A percentile compares a stretch with the other conserved stretches of the same genome.
Evolutionary conservation across 2,888 invertebrate genomes (phyloP).

Genomic region (Gymnosoma rotundatum): DNA sequence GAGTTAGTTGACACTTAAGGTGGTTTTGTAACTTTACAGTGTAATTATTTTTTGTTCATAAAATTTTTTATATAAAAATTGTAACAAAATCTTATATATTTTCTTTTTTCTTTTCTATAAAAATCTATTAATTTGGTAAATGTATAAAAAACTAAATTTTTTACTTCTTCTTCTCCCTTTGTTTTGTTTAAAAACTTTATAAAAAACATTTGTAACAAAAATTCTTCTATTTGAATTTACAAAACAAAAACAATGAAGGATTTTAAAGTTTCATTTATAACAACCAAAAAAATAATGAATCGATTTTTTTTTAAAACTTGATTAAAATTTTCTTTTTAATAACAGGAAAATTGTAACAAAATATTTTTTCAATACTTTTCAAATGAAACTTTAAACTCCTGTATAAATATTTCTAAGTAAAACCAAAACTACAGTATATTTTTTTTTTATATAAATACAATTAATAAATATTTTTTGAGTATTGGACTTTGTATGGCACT

Average conservation of each 20-base stretch:
- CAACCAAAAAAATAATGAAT: not conserved
- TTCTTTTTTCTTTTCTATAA: conserved; percentile 27
- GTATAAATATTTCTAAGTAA: conserved; percentile 40
- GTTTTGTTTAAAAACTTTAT: conserved; percentile 46
- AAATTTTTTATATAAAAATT: conserved; percentile 60
- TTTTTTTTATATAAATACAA: conserved; percentile 45
- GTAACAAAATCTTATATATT: conserved; percentile 51
- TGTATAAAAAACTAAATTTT: conserved; percentile 42
- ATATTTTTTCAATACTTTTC: conserved; percentile 5
- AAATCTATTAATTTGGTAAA: conserved; percentile 55
- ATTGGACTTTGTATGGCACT: conserved; percentile 56
- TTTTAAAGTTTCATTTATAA: conserved; percentile 52
- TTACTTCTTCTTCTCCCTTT: not conserved
- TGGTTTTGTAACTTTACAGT: conserved; percentile 53
- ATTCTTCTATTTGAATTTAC: conserved; percentile 40
- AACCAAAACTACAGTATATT: conserved; percentile 61
- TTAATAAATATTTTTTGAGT: conserved; percentile 48
- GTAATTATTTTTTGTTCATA: conserved; percentile 41
- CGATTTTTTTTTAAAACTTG: not conserved
- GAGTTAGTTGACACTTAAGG: conserved; percentile 57
- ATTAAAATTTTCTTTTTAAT: not conserved
- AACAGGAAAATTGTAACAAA: not conserved
- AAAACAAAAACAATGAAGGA: conserved; percentile 44
- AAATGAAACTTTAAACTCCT: conserved; percentile 33
- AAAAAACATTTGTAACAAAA: conserved; percentile 59